Evolutionary conservation across 2,797 vertebrate species (phyloP).

Genomic region (Amniataba percoides): DNA sequence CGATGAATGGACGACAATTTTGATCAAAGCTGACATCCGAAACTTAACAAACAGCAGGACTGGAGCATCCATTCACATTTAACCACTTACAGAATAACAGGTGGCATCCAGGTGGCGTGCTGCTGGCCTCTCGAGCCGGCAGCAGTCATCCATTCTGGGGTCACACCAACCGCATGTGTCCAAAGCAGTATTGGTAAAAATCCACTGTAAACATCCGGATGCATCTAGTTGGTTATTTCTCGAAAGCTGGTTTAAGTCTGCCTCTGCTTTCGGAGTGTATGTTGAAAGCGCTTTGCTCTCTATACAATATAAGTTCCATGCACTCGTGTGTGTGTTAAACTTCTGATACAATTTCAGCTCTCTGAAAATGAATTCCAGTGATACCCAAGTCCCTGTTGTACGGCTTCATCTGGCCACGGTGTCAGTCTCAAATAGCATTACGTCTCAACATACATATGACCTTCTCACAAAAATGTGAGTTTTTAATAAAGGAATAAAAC

Average conservation of each 20-base stretch:
- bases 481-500: constrained; percentile 69
- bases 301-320: background rate
- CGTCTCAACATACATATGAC: constrained; percentile 53
- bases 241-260: constrained; percentile 11
- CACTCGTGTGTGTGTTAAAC: background rate
- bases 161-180: constrained; percentile 5
- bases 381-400: background rate
- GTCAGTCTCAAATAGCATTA: constrained; percentile 52
- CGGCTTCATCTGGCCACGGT: constrained; percentile 1
- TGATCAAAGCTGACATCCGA: constrained; percentile 62
- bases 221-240: constrained; percentile 10
- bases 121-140: constrained; percentile 16
- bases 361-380: constrained; percentile 39
- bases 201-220: constrained; percentile 10
- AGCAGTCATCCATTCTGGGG: constrained; percentile 28
- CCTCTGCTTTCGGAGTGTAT: constrained; percentile 6
- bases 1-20: constrained; percentile 58
- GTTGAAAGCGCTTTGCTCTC: background rate
- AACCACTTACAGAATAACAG: constrained; percentile 40
- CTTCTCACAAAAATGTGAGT: constrained; percentile 57
- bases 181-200: background rate
- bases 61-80: constrained; percentile 37
- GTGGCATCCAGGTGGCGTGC: constrained; percentile 31
- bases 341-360: constrained; percentile 20
- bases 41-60: constrained; percentile 42